Conservation (phyloP, 2,797 vertebrate genomes). For the Etheostoma nigrum region DNA sequence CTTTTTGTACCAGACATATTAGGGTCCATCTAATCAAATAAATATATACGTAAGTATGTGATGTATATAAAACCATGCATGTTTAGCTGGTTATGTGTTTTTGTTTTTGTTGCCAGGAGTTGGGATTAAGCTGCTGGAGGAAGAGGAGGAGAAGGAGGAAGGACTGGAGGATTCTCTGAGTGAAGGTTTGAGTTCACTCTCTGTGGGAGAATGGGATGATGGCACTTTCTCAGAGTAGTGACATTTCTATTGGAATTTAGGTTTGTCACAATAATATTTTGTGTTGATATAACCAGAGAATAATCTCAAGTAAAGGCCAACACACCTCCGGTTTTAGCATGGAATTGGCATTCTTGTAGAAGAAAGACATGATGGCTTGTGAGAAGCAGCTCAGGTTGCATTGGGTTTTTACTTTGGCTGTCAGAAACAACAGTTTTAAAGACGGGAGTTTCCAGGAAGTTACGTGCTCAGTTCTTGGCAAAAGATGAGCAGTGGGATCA, state of each 20-base stretch:
- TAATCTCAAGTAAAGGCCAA: not conserved
- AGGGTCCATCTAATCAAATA: not conserved
- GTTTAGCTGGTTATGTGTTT: not conserved
- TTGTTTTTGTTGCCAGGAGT: slow-evolving; percentile 24
- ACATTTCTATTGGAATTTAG: not conserved
- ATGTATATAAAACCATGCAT: not conserved
- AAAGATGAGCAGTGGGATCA: not conserved
- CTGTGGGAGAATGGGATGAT: slow-evolving; percentile 17
- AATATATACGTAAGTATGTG: no score
- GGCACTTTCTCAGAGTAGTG: slow-evolving; percentile 25
- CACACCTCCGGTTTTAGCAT: not conserved
- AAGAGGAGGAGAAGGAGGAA: not conserved
- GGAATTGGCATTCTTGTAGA: no score
- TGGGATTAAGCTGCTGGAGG: not conserved
- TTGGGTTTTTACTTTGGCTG: not conserved
- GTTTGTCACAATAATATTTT: not conserved
- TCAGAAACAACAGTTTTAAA: not conserved
- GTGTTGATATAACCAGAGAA: not conserved
- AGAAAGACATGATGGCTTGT: not conserved
- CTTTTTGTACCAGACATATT: not conserved
- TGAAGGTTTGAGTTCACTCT: slow-evolving; percentile 54
- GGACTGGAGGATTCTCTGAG: slow-evolving; percentile 47
- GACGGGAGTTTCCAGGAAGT: slow-evolving; percentile 15
- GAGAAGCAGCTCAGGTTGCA: not conserved
- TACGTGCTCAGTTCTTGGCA: not conserved